Evolutionary conservation across 2,888 invertebrate genomes (phyloP), one percentile per base, ranked within the genome.

Genomic region (Xanthia togata): DNA sequence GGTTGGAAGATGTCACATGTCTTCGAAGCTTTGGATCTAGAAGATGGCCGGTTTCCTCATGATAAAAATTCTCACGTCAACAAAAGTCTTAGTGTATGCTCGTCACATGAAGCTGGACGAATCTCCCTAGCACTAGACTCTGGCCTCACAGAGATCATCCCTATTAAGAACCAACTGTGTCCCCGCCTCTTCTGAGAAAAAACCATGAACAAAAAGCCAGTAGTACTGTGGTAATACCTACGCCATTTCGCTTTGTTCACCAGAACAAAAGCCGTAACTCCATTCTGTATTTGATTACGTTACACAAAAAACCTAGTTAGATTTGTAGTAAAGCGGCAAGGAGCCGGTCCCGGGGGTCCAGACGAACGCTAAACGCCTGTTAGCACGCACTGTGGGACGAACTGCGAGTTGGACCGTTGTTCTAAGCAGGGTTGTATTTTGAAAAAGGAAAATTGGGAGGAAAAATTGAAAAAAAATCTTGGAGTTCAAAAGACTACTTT

Each of bases 331-430:
- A 92, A 93, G 91, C 92, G 89, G 92, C 89, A 90, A 88, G 91
- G 91, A 89, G 87, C 86, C 74, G 69, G 89, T 90, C 94, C 90
- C 94, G 26, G 8, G 94, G 92, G 95, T 90, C 84, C 82, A 76
- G 75, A 77, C 87, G 78, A 93, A 92, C 95, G 92, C 95, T 96
- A 96, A 97, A 96, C 96, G 96, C 94, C 95, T 96, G 96, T 97
- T 96, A 96, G 93, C 97, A 97, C 97, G 97, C 97, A 96, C 92
- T 94, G 86, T 89, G 93, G 91, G 90, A 81, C 86, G 92, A 63
- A 92, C 78, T 88, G 77, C 73, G 81, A 82, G 79, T 62, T 72
- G 69, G 70, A 76, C 84, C 88, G 87, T 90, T 90, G 89, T 91
- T 84, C 44, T 71, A 20, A 0, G 17, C 91, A 92, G 91, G 72